A percentile compares a stretch with the other conserved stretches of the same genome.
Evolutionary conservation across 1,140 invertebrate species (phyloP).

Genomic region (Archivesica marissinica): DNA sequence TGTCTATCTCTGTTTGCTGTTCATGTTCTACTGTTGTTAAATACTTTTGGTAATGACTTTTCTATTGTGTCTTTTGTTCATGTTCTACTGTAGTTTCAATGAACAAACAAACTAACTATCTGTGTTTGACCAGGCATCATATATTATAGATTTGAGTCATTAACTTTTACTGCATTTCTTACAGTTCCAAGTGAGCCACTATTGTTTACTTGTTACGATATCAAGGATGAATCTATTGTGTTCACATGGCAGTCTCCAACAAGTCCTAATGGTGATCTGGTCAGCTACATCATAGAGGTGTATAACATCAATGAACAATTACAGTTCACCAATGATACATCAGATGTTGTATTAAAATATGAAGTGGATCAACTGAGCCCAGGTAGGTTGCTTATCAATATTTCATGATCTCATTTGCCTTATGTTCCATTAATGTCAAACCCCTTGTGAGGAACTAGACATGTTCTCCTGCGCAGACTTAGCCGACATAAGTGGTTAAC

Average conservation of each 20-base stretch:
- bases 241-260: neutral
- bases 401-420: neutral
- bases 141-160: neutral
- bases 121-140: neutral
- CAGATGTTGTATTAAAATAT: neutral
- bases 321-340: neutral
- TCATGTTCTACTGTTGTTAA: too few species aligned
- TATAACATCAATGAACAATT: neutral
- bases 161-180: too few species aligned
- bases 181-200: neutral
- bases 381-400: neutral
- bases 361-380: neutral
- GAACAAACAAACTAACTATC: too few species aligned
- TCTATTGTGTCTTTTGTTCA: too few species aligned
- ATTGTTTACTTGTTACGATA: neutral
- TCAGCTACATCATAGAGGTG: neutral
- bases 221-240: neutral
- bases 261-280: neutral
- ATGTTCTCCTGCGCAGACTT: too few species aligned
- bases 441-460: too few species aligned
- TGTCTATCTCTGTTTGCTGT: too few species aligned
- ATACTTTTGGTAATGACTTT: too few species aligned
- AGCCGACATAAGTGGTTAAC: too few species aligned
- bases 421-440: too few species aligned
- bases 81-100: too few species aligned